A percentile compares a stretch with the other conserved stretches of the same genome.
These are phyloP conservation scores for Labeo calbasu DNA, from an alignment of 2,797 vertebrate species.

Conservation along the genomic window DNA sequence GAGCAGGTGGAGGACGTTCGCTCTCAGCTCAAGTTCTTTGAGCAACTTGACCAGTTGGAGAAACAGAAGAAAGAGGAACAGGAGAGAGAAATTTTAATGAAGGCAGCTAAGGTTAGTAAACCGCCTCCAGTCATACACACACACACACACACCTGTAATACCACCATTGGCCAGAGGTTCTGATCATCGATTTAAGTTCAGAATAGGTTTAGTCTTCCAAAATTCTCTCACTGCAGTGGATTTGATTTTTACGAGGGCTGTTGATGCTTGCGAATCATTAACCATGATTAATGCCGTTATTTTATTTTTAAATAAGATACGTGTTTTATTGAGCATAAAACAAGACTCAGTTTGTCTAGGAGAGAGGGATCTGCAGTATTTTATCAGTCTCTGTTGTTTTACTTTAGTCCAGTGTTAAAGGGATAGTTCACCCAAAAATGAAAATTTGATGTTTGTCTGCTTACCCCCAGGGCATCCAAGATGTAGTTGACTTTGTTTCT, in stretches of 20 bases:
- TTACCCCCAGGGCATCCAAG: no score
- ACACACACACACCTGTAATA: background rate
- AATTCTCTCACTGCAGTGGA: background rate
- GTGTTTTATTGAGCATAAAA: background rate
- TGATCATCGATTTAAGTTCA: background rate
- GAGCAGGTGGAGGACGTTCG: conserved; percentile 92
- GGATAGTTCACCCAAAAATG: no score
- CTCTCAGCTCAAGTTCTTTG: conserved; percentile 94
- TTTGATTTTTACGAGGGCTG: background rate
- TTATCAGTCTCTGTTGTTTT: background rate
- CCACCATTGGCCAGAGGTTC: background rate
- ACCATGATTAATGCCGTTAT: background rate
- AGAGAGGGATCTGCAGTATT: background rate
- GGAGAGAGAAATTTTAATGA: conserved; percentile 96
- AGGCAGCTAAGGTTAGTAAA: conserved; percentile 80
- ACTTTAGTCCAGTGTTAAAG: no score
- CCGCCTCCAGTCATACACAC: background rate
- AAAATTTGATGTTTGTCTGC: no score
- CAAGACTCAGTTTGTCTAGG: background rate
- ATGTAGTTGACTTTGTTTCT: no score
- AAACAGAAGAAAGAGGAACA: conserved; percentile 96
- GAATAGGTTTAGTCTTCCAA: background rate
- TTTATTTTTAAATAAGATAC: background rate
- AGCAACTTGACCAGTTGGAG: conserved; percentile 96
- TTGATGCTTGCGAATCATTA: background rate